Conservation (phyloP, 2,888 invertebrate species). For the Odontothrips loti region DNA sequence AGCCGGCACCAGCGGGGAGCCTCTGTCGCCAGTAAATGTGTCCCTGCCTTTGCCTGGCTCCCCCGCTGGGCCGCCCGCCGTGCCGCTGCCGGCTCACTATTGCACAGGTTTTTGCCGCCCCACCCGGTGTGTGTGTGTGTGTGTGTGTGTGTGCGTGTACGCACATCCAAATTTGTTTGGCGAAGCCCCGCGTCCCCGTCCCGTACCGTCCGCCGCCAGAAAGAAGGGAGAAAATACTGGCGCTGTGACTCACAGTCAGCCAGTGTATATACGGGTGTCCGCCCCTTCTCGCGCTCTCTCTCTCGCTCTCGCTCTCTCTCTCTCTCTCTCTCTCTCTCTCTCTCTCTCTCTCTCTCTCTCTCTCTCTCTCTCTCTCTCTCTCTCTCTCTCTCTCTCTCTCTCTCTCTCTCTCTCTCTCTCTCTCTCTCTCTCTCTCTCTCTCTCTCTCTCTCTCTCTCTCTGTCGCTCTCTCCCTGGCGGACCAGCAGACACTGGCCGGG, state of each 20-base stretch:
- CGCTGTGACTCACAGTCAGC: too few relatives aligned
- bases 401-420: not conserved
- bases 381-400: not conserved
- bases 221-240: not conserved
- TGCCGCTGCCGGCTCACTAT: too few relatives aligned
- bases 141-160: too few relatives aligned
- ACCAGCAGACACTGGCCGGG: not conserved
- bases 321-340: not conserved
- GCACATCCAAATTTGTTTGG: slow-evolving; percentile 6
- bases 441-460: not conserved
- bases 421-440: not conserved
- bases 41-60: too few relatives aligned
- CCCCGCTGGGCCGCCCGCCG: too few relatives aligned
- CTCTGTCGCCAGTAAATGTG: too few relatives aligned
- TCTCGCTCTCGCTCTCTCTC: not conserved
- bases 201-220: not conserved
- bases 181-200: not conserved
- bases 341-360: not conserved
- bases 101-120: too few relatives aligned
- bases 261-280: too few relatives aligned
- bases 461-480: too few relatives aligned
- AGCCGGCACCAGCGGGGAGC: too few relatives aligned
- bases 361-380: not conserved
- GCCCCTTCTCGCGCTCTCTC: not conserved
- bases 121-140: too few relatives aligned